These are phyloP conservation scores for Stenotaenia linearis DNA, from an alignment of 2,888 invertebrate genomes.

Conservation along the genomic window DNA sequence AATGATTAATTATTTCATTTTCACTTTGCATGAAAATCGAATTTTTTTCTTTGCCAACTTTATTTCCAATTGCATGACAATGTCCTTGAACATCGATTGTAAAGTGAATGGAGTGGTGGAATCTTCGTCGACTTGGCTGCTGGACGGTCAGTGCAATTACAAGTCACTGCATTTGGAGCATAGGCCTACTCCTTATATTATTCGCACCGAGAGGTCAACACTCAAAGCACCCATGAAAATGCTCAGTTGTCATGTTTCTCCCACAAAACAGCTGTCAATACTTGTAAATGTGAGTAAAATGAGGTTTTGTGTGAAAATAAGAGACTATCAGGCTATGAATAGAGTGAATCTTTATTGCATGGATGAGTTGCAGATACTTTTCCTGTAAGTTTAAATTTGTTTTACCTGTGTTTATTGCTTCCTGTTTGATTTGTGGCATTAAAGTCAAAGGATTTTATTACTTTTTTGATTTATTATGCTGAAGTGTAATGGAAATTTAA, in stretches of 20 bases:
- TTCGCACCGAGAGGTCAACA: neutral
- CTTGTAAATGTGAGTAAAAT: neutral
- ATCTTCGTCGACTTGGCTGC: neutral
- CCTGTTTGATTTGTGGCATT: neutral
- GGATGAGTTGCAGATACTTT: no score
- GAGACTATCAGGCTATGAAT: neutral
- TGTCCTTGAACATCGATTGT: constrained; percentile 4
- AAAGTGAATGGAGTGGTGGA: neutral
- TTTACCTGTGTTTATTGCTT: neutral
- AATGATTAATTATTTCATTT: neutral
- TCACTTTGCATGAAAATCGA: neutral
- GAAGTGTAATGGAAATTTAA: no score
- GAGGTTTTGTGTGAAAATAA: neutral
- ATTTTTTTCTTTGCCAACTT: neutral
- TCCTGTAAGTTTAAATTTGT: neutral
- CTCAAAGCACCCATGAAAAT: neutral
- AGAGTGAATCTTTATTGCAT: neutral
- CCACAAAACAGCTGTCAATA: neutral
- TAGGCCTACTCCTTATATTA: neutral
- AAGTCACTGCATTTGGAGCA: neutral
- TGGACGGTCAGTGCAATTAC: neutral
- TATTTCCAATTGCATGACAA: neutral
- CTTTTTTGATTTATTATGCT: neutral
- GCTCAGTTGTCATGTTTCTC: neutral
- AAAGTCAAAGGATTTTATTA: neutral